These are phyloP conservation scores for Drosophila barbarae DNA, from an alignment of 2,888 invertebrate genomes.

Conservation along the genomic window DNA sequence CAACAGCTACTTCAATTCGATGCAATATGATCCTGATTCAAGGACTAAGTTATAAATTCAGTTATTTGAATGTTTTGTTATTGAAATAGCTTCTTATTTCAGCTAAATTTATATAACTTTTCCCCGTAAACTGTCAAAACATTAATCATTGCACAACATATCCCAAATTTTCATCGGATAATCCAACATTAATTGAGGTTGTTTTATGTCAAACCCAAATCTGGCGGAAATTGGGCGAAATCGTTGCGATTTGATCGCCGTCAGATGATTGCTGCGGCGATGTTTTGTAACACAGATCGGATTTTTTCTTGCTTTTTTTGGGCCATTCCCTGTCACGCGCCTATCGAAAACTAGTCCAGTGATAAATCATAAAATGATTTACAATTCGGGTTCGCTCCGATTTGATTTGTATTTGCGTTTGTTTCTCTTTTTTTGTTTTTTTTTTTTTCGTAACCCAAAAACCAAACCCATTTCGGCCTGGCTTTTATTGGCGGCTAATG, in stretches of 20 bases:
- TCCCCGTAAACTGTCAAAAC: background rate
- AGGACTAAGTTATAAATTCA: background rate
- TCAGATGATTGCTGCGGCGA: slow-evolving; percentile 29
- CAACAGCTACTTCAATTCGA: too few species aligned
- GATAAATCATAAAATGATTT: slow-evolving; percentile 63
- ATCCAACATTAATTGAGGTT: slow-evolving; percentile 16
- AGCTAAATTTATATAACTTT: background rate
- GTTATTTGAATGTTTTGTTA: background rate
- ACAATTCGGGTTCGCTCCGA: slow-evolving; percentile 40
- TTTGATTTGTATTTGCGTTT: slow-evolving; percentile 28
- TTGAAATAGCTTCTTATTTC: too few species aligned
- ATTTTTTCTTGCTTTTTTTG: slow-evolving; percentile 8
- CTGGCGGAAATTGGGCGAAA: slow-evolving; percentile 21
- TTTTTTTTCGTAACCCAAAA: slow-evolving; percentile 25
- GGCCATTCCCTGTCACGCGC: slow-evolving; percentile 48
- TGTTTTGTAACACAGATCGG: slow-evolving; percentile 39
- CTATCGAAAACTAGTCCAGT: slow-evolving; percentile 58
- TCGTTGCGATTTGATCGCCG: slow-evolving; percentile 27
- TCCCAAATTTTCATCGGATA: slow-evolving; percentile 9
- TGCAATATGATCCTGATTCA: background rate
- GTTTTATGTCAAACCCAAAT: slow-evolving; percentile 13
- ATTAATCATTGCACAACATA: slow-evolving; percentile 17
- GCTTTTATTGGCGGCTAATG: slow-evolving; percentile 35
- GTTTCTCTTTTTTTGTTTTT: slow-evolving; percentile 16
- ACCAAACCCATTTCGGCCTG: slow-evolving; percentile 38